Percentiles rank a stretch among this genome's conserved stretches.
Evolutionary conservation across 2,797 vertebrate genomes (phyloP).

Genomic region (Rallus crepitans): DNA sequence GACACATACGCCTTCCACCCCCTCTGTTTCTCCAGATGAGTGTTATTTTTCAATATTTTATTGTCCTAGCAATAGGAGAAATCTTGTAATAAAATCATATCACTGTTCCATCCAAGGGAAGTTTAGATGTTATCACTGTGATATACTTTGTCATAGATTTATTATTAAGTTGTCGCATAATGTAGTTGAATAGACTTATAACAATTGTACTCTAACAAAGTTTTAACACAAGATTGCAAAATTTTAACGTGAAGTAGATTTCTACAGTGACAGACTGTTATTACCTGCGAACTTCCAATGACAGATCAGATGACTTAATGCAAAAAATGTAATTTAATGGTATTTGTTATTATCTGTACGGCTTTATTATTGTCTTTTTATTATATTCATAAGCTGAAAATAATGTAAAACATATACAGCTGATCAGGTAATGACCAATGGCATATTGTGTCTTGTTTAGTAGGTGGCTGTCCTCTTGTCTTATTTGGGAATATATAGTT

Average conservation of each 20-base stretch:
- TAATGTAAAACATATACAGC: constrained; percentile 49
- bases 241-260: constrained; percentile 66
- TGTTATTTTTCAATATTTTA: constrained; percentile 68
- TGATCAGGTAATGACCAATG: constrained; percentile 72
- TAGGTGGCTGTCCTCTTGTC: constrained; percentile 60
- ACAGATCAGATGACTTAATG: constrained; percentile 61
- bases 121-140: constrained; percentile 68
- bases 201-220: constrained; percentile 71
- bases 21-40: background rate
- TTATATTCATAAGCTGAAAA: constrained; percentile 71
- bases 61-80: constrained; percentile 60
- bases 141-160: constrained; percentile 72
- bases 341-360: constrained; percentile 52
- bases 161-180: constrained; percentile 66
- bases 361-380: constrained; percentile 66
- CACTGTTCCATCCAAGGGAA: constrained; percentile 49
- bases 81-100: constrained; percentile 72
- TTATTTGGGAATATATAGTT: constrained; percentile 74
- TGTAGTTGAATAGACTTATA: constrained; percentile 62
- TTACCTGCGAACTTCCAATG: constrained; percentile 57
- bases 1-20: background rate
- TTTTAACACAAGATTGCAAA: constrained; percentile 70
- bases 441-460: constrained; percentile 70
- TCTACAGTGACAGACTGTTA: constrained; percentile 57
- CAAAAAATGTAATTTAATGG: constrained; percentile 45